These are phyloP conservation scores for Cerceris ruficornis DNA, from an alignment of 2,888 invertebrate species.

Conservation along the genomic window DNA sequence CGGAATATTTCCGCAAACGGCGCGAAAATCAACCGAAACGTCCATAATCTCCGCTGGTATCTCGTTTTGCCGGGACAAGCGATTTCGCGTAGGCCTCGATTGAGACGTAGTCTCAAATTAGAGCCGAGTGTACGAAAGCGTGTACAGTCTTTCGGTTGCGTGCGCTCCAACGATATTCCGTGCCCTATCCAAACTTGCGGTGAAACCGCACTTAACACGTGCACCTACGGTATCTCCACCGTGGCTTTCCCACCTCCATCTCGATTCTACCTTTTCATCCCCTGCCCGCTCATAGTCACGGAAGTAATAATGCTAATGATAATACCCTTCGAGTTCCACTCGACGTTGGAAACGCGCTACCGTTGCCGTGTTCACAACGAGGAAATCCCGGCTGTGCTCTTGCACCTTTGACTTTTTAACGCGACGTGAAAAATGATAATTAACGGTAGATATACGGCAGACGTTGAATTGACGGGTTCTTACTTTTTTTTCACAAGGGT, in stretches of 20 bases:
- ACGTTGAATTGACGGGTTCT: too few relatives aligned
- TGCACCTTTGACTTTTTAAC: too few relatives aligned
- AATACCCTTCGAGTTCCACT: conserved; percentile 6
- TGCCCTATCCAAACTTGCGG: conserved; percentile 66
- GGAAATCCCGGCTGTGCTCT: too few relatives aligned
- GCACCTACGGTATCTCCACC: conserved; percentile 17
- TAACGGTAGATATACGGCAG: too few relatives aligned
- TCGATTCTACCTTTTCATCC: conserved; percentile 10
- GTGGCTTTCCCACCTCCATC: conserved; percentile 4
- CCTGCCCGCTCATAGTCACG: conserved; percentile 12
- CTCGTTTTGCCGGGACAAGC: conserved; percentile 21
- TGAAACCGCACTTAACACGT: conserved; percentile 62
- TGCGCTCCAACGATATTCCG: conserved; percentile 63
- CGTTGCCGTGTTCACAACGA: too few relatives aligned
- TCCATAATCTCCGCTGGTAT: conserved; percentile 11
- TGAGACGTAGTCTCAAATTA: conserved; percentile 69
- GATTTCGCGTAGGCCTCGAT: conserved; percentile 60
- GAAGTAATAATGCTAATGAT: conserved; percentile 36
- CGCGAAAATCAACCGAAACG: not conserved
- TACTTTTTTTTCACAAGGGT: too few relatives aligned
- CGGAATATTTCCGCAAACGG: too few relatives aligned
- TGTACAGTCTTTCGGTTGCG: conserved; percentile 62
- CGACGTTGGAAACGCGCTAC: not conserved
- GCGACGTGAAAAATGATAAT: too few relatives aligned
- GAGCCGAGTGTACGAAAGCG: conserved; percentile 56